Evolutionary conservation across 2,888 invertebrate genomes (phyloP), one percentile per base, ranked within the genome.

Genomic region (Drosophila recens): DNA sequence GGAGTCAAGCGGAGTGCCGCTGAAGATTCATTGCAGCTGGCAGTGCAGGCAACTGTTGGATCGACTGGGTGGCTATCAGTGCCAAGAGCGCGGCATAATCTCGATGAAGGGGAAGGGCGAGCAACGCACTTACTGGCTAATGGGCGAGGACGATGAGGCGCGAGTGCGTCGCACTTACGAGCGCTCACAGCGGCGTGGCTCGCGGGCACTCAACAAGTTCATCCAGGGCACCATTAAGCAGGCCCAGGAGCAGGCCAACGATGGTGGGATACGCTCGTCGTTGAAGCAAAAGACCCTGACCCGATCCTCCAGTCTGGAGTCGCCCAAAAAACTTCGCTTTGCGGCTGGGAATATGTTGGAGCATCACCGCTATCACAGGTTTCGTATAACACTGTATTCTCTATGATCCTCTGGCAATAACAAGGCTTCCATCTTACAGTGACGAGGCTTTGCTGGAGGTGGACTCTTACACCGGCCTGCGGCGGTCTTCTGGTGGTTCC

Each of bases 21-120:
- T 97, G 67, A 96, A 96, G 93, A 96, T 97, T 68, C 97, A 97
- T 93, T 97, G 97, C 91, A 97, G 97, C 90, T 93, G 94, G 58
- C 94, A 96, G 48, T 97, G 96, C 86, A 95, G 95, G 74, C 91
- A 94, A 0, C 91, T 97, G 2, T 93, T 97, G 10, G 95, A 95
- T 72, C 94, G 95, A 71, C 90, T 97, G 20, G 96, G 96, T 0
- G 97, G 97, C 3, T 97, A 97, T 90, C 93, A 95, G n/a, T 93
- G 87, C 48, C 91, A 92, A 58, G 97, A 97, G 88, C 94, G 97
- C 0, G 97, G 97, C 0, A 88, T 96, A 34, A 94, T 97, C 4
- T 93, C 95, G 3, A 96, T 97, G 95, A 97, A 97, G 91, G 97
- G 97, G 49, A 97, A 97, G 92, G 96, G 96, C 0, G 96, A 97